A percentile compares a stretch with the other conserved stretches of the same genome.
Evolutionary conservation across 2,888 invertebrate species (phyloP).

Genomic region (Leptothorax acervorum): DNA sequence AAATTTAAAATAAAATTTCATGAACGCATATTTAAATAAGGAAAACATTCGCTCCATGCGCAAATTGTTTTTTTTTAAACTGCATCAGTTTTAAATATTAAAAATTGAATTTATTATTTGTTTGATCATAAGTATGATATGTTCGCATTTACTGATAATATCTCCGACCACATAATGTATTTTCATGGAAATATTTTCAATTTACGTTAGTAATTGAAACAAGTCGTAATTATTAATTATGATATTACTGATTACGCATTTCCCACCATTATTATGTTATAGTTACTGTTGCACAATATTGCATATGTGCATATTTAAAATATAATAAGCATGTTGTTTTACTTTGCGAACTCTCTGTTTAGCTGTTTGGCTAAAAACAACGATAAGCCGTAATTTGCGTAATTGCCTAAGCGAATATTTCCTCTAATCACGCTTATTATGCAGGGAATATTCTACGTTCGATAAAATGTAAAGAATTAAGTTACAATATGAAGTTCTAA

Average conservation of each 20-base stretch:
- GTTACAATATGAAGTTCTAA: not conserved
- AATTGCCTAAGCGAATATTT: not conserved
- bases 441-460: not conserved
- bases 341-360: not conserved
- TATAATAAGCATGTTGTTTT: not conserved
- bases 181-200: not conserved
- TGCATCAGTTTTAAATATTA: not conserved
- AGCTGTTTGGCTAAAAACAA: not conserved
- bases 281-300: not conserved
- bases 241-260: not conserved
- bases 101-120: not conserved
- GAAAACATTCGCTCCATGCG: not conserved
- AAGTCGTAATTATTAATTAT: conserved; percentile 19
- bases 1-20: conserved; percentile 9
- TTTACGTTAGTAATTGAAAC: not conserved
- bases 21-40: not conserved
- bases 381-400: not conserved
- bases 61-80: not conserved
- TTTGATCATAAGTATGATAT: not conserved
- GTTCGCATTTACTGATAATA: not conserved
- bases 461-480: not conserved
- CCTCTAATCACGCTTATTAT: not conserved
- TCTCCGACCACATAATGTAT: not conserved
- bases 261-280: not conserved
- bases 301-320: not conserved